A percentile compares a stretch with the other conserved stretches of the same genome.
Conservation (phyloP, 1,140 invertebrate species). For the Ylistrum balloti region DNA sequence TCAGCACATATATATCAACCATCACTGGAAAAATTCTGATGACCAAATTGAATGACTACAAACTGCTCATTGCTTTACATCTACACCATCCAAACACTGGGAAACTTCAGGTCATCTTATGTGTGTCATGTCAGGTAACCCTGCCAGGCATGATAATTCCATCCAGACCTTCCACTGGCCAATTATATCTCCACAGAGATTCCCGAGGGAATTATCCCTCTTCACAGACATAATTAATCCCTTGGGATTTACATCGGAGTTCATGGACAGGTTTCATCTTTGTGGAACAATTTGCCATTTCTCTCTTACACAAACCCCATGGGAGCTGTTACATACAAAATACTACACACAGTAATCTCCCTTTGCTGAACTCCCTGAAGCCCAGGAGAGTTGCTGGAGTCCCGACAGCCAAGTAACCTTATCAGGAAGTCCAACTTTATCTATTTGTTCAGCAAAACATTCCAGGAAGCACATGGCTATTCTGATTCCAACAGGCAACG, state of each 20-base stretch:
- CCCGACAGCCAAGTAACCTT: neutral
- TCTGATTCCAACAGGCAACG: slow-evolving; percentile 13
- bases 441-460: no score
- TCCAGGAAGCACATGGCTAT: neutral
- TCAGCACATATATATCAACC: no score
- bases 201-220: neutral
- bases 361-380: neutral
- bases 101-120: neutral
- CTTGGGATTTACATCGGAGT: neutral
- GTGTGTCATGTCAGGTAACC: neutral
- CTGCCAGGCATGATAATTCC: neutral
- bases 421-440: neutral
- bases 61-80: no score
- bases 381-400: neutral
- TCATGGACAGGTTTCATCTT: neutral
- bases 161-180: neutral
- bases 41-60: no score
- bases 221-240: slow-evolving; percentile 1
- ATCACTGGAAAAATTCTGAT: no score
- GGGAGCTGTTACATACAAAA: neutral
- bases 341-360: neutral
- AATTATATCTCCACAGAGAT: neutral
- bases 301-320: neutral
- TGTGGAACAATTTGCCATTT: neutral
- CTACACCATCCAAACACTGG: neutral